These are phyloP conservation scores for Dryadula phaetusa DNA, from an alignment of 2,888 invertebrate genomes.

Conservation along the genomic window DNA sequence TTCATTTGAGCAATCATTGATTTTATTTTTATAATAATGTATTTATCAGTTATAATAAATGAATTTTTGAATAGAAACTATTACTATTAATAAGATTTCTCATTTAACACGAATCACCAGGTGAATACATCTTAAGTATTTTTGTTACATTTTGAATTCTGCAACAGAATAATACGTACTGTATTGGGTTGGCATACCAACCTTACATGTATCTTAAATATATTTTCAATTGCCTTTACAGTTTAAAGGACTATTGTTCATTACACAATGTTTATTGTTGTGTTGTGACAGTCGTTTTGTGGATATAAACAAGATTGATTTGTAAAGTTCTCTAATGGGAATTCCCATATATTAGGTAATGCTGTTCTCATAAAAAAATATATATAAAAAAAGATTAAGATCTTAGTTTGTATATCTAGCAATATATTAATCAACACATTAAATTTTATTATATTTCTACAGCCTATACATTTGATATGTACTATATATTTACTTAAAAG, in stretches of 20 bases:
- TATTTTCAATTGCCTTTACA: slow-evolving; percentile 46
- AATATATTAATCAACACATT: too few relatives aligned
- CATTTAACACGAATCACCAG: slow-evolving; percentile 40
- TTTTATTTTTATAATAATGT: neutral
- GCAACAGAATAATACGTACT: slow-evolving; percentile 46
- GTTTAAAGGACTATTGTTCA: slow-evolving; percentile 44
- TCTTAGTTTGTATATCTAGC: too few relatives aligned
- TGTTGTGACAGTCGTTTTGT: slow-evolving; percentile 63
- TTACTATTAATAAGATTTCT: slow-evolving; percentile 4
- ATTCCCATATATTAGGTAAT: slow-evolving; percentile 4
- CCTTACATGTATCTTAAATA: slow-evolving; percentile 44
- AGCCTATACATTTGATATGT: too few relatives aligned
- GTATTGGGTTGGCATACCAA: too few relatives aligned
- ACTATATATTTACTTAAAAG: too few relatives aligned
- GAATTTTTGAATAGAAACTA: neutral
- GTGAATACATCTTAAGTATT: slow-evolving; percentile 35
- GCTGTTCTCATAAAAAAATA: slow-evolving; percentile 1
- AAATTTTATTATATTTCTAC: too few relatives aligned
- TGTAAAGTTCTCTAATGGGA: slow-evolving; percentile 49
- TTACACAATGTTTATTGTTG: slow-evolving; percentile 48
- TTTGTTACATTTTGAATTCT: slow-evolving; percentile 42
- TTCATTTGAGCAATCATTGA: slow-evolving; percentile 10
- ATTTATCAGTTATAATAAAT: too few relatives aligned
- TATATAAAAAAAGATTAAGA: too few relatives aligned
- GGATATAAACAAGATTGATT: slow-evolving; percentile 63